A percentile compares a stretch with the other conserved stretches of the same genome.
phyloP scores from a whole-genome alignment of 2,113 vertebrate genomes.

The Laticauda laticaudata region DNA sequence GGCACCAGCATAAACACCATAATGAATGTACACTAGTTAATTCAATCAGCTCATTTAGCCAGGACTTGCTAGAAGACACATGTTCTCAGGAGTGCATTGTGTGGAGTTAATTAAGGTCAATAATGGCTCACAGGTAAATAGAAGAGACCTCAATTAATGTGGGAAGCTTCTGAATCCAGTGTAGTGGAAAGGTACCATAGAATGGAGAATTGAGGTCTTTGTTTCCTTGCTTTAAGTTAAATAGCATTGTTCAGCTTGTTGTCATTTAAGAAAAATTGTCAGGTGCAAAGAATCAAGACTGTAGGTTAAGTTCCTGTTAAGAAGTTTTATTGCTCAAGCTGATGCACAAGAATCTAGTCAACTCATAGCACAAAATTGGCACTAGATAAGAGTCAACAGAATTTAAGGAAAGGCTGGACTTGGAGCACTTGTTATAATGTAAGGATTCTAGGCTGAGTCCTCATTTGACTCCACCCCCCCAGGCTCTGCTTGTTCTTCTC shows the following conservation, averaged over 20 bases:
- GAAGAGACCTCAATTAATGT: slow-evolving; percentile 39
- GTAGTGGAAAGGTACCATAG: background rate
- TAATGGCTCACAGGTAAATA: slow-evolving; percentile 34
- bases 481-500: too few relatives aligned
- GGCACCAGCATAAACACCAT: slow-evolving; percentile 1
- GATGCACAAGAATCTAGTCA: too few relatives aligned
- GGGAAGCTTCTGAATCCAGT: background rate
- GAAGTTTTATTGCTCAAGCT: too few relatives aligned
- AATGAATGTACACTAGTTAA: slow-evolving; percentile 50
- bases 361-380: too few relatives aligned
- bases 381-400: too few relatives aligned
- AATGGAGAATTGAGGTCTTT: background rate
- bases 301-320: too few relatives aligned
- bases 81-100: slow-evolving; percentile 18
- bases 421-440: too few relatives aligned
- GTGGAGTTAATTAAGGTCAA: slow-evolving; percentile 50
- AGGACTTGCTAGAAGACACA: slow-evolving; percentile 31
- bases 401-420: too few relatives aligned
- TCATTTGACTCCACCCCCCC: too few relatives aligned
- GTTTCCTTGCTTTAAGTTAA: background rate
- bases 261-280: background rate
- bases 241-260: background rate
- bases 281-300: too few relatives aligned
- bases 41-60: slow-evolving; percentile 49
- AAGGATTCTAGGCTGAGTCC: too few relatives aligned